phyloP scores from a whole-genome alignment of 2,888 invertebrate species.

The Thalpophila matura region DNA sequence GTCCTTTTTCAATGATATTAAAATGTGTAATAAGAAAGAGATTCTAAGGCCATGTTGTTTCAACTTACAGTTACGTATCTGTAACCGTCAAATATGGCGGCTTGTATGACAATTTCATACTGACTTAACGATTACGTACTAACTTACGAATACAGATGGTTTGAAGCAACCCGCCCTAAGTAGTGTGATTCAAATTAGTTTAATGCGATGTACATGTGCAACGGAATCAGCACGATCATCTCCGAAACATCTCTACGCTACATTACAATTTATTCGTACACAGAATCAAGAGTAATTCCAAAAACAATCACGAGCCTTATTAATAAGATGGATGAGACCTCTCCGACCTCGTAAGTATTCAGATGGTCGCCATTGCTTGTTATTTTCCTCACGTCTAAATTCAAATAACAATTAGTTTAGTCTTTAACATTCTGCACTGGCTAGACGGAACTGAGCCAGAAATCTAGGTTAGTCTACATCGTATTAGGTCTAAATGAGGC shows the following conservation, averaged over 20 bases:
- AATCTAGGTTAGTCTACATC: constrained; percentile 50
- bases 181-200: too few species aligned
- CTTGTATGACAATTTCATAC: too few species aligned
- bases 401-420: constrained; percentile 83
- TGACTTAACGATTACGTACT: too few species aligned
- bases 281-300: constrained; percentile 39
- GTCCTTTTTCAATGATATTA: too few species aligned
- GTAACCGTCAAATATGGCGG: too few species aligned
- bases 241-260: background rate
- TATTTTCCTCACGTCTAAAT: constrained; percentile 74
- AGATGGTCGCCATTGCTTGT: constrained; percentile 59
- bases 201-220: too few species aligned
- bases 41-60: too few species aligned
- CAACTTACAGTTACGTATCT: too few species aligned
- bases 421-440: constrained; percentile 67
- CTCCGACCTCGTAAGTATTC: constrained; percentile 64
- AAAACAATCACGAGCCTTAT: constrained; percentile 68
- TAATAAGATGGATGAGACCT: constrained; percentile 64
- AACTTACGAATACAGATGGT: too few species aligned
- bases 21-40: too few species aligned
- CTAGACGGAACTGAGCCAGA: constrained; percentile 51
- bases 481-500: constrained; percentile 25
- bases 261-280: background rate
- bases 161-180: too few species aligned
- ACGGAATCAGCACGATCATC: too few species aligned